These are phyloP conservation scores for Alligator mississippiensis DNA, from an alignment of 2,113 vertebrate species.

Conservation along the genomic window DNA sequence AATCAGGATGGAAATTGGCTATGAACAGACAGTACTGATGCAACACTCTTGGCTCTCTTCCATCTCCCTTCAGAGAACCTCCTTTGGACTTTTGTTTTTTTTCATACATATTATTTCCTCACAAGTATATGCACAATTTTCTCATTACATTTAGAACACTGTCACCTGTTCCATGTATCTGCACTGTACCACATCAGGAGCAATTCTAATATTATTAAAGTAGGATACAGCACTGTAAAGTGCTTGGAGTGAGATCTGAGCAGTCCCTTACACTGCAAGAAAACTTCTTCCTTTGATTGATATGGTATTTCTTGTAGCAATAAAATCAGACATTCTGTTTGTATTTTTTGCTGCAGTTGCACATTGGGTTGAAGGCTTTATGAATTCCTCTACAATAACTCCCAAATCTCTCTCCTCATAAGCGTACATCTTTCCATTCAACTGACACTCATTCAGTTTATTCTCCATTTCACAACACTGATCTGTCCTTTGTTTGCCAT, in stretches of 20 bases:
- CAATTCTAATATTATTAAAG: neutral
- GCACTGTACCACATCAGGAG: neutral
- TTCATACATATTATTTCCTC: neutral
- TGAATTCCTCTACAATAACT: neutral
- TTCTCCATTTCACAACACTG: neutral
- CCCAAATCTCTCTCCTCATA: neutral
- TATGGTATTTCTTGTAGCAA: neutral
- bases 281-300: slow-evolving; percentile 22
- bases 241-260: neutral
- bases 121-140: neutral
- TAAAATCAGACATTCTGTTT: neutral
- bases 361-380: neutral
- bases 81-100: neutral
- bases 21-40: neutral
- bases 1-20: neutral
- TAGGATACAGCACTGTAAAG: neutral
- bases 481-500: neutral
- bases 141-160: neutral
- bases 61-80: neutral
- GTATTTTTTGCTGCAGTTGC: neutral
- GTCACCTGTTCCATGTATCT: neutral
- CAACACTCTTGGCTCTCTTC: neutral
- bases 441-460: neutral
- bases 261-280: neutral
- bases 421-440: neutral